Conservation (phyloP, 2,797 vertebrate species). For the Kryptopterus vitreolus region DNA sequence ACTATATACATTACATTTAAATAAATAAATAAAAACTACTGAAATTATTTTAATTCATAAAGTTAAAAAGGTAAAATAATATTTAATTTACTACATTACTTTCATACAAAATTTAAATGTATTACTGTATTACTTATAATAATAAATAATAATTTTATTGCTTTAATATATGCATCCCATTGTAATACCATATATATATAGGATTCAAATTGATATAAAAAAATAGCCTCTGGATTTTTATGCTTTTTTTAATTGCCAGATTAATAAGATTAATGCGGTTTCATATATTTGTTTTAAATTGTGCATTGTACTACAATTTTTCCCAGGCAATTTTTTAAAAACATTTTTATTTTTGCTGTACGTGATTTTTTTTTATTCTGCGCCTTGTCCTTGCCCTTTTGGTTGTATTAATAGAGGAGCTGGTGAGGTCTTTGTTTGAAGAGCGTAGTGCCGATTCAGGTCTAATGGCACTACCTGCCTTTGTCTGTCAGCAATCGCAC, state of each 20-base stretch:
- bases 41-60: no score
- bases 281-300: not conserved
- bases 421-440: slow-evolving; percentile 33
- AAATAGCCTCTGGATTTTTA: not conserved
- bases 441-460: slow-evolving; percentile 30
- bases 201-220: not conserved
- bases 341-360: not conserved
- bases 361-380: not conserved
- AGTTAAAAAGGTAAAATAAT: no score
- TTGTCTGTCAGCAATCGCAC: slow-evolving; percentile 42
- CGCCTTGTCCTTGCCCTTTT: not conserved
- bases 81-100: no score
- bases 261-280: not conserved
- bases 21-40: not conserved
- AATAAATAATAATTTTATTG: no score
- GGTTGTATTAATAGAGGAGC: not conserved
- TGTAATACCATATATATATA: not conserved
- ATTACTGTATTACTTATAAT: no score
- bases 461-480: slow-evolving; percentile 34
- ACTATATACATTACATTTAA: no score
- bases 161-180: not conserved
- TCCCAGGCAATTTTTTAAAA: not conserved
- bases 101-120: no score
- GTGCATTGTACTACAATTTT: no score
- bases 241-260: not conserved